Percentiles rank a stretch among this genome's conserved stretches.
Conservation (phyloP, 1,140 invertebrate species). For the Aleiodes sp. region DNA sequence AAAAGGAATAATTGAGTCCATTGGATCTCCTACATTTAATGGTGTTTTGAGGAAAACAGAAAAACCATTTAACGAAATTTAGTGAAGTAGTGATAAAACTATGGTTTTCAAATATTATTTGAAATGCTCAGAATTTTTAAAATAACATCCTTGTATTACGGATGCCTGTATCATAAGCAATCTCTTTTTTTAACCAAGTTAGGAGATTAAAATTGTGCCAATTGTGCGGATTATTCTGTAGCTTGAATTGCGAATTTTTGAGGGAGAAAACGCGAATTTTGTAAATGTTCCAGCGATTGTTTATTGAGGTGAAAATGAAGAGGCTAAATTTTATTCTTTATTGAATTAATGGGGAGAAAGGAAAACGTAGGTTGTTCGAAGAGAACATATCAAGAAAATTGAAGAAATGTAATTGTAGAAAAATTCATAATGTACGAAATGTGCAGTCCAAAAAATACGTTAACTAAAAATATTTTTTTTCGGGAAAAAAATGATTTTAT, state of each 20-base stretch:
- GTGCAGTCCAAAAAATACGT: too few relatives aligned
- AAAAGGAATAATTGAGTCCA: background rate
- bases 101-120: background rate
- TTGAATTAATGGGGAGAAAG: background rate
- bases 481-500: too few relatives aligned
- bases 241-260: too few relatives aligned
- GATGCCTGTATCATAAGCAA: too few relatives aligned
- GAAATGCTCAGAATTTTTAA: too few relatives aligned
- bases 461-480: too few relatives aligned
- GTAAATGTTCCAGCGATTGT: background rate
- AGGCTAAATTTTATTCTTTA: too few relatives aligned
- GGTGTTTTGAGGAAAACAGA: background rate
- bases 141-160: too few relatives aligned
- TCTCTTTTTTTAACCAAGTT: background rate
- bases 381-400: constrained; percentile 25
- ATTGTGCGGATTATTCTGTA: too few relatives aligned
- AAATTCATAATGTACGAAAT: too few relatives aligned
- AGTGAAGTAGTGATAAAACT: background rate
- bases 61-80: constrained; percentile 7
- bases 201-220: background rate
- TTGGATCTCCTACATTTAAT: too few relatives aligned
- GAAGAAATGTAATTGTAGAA: background rate
- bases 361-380: constrained; percentile 20
- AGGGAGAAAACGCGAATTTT: too few relatives aligned
- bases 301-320: background rate